Percentiles rank a stretch among this genome's conserved stretches.
phyloP scores from a whole-genome alignment of 2,888 invertebrate species.

The Melinaea menophilus region DNA sequence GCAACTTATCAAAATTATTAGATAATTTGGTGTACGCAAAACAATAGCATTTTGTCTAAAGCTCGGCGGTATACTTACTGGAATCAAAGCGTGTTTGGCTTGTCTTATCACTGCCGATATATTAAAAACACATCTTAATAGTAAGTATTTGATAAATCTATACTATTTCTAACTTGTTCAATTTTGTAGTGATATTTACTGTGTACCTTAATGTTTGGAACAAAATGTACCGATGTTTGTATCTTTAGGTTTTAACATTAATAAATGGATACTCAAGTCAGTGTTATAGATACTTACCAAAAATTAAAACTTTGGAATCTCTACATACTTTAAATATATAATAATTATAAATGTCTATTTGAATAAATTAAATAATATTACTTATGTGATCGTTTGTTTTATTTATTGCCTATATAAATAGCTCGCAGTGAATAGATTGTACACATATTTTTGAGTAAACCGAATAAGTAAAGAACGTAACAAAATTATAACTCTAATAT shows the following conservation, averaged over 20 bases:
- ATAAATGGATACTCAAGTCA: constrained; percentile 66
- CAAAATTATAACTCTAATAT: too few species aligned
- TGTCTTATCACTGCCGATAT: constrained; percentile 74
- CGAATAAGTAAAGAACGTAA: too few species aligned
- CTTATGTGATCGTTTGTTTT: constrained; percentile 64
- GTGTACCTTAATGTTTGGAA: constrained; percentile 72
- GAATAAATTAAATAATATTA: constrained; percentile 70
- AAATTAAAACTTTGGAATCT: constrained; percentile 69
- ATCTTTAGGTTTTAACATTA: constrained; percentile 62
- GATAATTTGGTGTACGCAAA: constrained; percentile 19
- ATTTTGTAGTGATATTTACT: constrained; percentile 76
- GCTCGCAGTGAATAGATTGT: too few species aligned
- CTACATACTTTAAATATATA: constrained; percentile 62
- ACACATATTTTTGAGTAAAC: too few species aligned
- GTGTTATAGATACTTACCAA: constrained; percentile 73
- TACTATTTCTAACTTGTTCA: constrained; percentile 77
- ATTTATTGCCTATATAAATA: constrained; percentile 38
- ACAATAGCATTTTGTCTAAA: constrained; percentile 27
- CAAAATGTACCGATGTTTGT: constrained; percentile 67
- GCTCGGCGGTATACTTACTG: constrained; percentile 22
- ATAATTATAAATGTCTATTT: constrained; percentile 76
- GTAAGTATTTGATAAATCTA: constrained; percentile 74
- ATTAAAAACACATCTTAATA: constrained; percentile 60
- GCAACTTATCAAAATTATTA: constrained; percentile 45
- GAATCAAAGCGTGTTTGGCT: constrained; percentile 53